Evolutionary conservation across 2,797 vertebrate genomes (phyloP), one percentile per base, ranked within the genome.

Genomic region (Macrochelys suwanniensis): DNA sequence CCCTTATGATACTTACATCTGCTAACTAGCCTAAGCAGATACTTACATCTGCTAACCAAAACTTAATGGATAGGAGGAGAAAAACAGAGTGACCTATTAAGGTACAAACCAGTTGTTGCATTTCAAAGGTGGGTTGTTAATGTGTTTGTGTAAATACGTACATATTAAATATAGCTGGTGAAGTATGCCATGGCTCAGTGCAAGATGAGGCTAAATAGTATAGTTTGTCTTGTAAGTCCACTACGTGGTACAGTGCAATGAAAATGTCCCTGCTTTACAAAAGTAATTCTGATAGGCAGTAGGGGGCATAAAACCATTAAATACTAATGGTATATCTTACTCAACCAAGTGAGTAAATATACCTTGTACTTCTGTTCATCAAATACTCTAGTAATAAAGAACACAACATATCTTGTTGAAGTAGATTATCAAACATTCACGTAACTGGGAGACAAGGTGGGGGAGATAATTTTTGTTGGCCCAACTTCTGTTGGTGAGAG

Each of bases 1-100:
- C 7, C 71, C 4, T 28, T 1, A 4, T 0, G 4, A 2, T 1
- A 26, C 53, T 15, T 19, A 0, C 1, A 1, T 1, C 7, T 45
- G 57, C 3, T 42, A 8, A 53, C 3, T 26, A 2, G 1, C 3
- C 37, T 42, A 42, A 42, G 37, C 37, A 42, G 5, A 2, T 1
- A 26, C 53, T 15, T 19, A 0, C 1, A 1, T 1, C 7, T 45
- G 57, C 3, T 42, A 8, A 53, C 3, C 31, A 2, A 1, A 23
- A 17, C 26, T 0, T 45, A 42, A 2, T 33, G 51, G 42, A 7
- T 47, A 26, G 42, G 71, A 81, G 12, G 6, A 31, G 7, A 42
- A 84, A 79, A 47, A 8, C 37, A 76, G 71, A 47, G 71, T 76
- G 42, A 13, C 26, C 45, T 31, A 4, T 77, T 49, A 15, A 77